phyloP scores from a whole-genome alignment of 2,888 invertebrate genomes.

The Rhyacophila evoluta region DNA sequence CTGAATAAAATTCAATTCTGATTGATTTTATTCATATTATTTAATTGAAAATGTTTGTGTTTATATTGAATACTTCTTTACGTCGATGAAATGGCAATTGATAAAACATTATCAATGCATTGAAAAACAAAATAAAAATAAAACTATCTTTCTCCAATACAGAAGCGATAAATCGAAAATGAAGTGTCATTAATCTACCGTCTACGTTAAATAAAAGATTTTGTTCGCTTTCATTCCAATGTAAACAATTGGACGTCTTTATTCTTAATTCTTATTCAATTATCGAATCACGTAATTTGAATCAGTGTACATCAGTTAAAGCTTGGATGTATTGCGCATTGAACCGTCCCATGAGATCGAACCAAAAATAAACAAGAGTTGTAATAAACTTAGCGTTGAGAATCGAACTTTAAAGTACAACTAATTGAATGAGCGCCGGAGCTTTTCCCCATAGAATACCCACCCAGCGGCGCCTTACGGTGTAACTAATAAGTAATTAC shows the following conservation, averaged over 20 bases:
- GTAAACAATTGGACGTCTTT: not conserved
- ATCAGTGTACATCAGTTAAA: constrained; percentile 28
- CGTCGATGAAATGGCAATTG: too few species aligned
- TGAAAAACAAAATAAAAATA: too few species aligned
- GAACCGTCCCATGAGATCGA: constrained; percentile 25
- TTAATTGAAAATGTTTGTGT: too few species aligned
- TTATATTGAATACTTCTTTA: too few species aligned
- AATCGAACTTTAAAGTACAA: constrained; percentile 45
- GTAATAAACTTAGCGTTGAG: constrained; percentile 38
- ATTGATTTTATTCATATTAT: too few species aligned
- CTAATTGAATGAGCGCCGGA: constrained; percentile 44
- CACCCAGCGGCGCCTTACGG: not conserved
- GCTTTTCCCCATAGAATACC: constrained; percentile 13
- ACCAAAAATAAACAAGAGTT: constrained; percentile 38
- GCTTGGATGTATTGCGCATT: not conserved
- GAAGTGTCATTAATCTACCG: not conserved
- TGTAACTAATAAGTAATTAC: constrained; percentile 16
- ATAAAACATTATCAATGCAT: too few species aligned
- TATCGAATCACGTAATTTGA: constrained; percentile 34
- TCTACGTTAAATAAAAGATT: not conserved
- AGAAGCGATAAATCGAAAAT: not conserved
- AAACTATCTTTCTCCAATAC: too few species aligned
- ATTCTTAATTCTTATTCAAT: constrained; percentile 19
- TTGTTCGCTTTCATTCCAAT: not conserved
- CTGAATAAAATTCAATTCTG: too few species aligned